Evolutionary conservation across 2,888 invertebrate species (phyloP).

Genomic region (Standfussiana lucernea): DNA sequence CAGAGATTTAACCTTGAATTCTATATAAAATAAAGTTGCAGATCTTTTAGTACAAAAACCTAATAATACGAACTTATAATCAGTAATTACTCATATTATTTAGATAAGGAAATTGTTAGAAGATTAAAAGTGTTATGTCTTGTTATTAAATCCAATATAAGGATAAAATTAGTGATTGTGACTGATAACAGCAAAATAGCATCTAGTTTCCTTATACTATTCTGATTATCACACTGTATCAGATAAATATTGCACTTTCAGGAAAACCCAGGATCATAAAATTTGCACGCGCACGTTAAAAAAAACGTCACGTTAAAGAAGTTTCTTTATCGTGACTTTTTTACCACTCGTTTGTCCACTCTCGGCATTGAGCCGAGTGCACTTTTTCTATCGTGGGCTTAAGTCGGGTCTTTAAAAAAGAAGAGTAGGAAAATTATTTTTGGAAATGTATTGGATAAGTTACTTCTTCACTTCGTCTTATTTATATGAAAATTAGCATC

Average conservation of each 20-base stretch:
- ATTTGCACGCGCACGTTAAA: neutral
- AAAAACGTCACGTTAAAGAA: neutral
- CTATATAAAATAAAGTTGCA: neutral
- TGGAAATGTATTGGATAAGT: neutral
- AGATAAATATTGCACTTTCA: neutral
- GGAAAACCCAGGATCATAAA: constrained; percentile 2
- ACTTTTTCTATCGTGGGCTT: neutral
- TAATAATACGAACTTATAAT: constrained; percentile 1
- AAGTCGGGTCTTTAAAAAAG: neutral
- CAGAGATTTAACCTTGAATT: neutral
- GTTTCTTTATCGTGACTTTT: neutral
- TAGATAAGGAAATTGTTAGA: constrained; percentile 13
- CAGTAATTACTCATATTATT: constrained; percentile 3
- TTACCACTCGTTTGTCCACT: neutral
- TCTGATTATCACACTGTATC: constrained; percentile 3
- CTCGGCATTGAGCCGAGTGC: neutral
- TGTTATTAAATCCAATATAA: constrained; percentile 12
- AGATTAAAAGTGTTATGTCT: neutral
- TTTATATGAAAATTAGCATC: neutral
- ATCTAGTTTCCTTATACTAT: constrained; percentile 17
- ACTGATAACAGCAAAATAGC: constrained; percentile 1
- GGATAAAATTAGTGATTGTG: constrained; percentile 15
- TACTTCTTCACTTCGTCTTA: neutral
- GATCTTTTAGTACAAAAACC: constrained; percentile 1
- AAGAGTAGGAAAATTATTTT: neutral